phyloP scores from a whole-genome alignment of 2,888 invertebrate genomes.

The Euclidia mi region DNA sequence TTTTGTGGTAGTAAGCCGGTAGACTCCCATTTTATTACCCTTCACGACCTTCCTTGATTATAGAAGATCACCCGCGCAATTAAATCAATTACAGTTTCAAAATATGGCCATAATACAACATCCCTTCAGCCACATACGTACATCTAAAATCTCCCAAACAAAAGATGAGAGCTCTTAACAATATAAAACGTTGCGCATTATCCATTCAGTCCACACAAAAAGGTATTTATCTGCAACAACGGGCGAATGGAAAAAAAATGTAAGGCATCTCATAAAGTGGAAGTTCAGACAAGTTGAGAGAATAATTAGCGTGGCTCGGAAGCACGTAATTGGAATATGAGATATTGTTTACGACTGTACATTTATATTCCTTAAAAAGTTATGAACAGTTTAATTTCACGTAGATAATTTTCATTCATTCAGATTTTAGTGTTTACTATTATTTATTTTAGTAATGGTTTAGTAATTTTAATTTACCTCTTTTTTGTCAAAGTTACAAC shows the following conservation, averaged over 20 bases:
- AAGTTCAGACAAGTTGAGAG: slow-evolving; percentile 75
- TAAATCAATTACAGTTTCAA: too few species aligned
- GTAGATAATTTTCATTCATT: too few species aligned
- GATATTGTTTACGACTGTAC: slow-evolving; percentile 42
- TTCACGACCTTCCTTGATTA: too few species aligned
- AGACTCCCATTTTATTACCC: too few species aligned
- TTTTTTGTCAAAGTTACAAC: too few species aligned
- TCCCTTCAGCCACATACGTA: too few species aligned
- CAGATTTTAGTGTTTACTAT: too few species aligned
- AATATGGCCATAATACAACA: too few species aligned
- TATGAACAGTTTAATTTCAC: background rate
- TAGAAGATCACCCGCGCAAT: too few species aligned
- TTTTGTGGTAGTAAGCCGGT: too few species aligned
- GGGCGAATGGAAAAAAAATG: slow-evolving; percentile 65
- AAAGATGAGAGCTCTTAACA: slow-evolving; percentile 40
- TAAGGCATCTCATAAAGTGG: slow-evolving; percentile 52
- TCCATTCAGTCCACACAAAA: slow-evolving; percentile 65
- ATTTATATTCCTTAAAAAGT: slow-evolving; percentile 6
- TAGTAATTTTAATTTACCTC: too few species aligned
- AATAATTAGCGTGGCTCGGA: slow-evolving; percentile 70
- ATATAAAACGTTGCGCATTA: slow-evolving; percentile 63
- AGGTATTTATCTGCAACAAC: slow-evolving; percentile 71
- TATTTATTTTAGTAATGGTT: too few species aligned
- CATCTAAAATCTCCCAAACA: slow-evolving; percentile 16
- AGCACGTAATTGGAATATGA: slow-evolving; percentile 54